phyloP scores from a whole-genome alignment of 2,797 vertebrate species.

The Syncerus caffer region DNA sequence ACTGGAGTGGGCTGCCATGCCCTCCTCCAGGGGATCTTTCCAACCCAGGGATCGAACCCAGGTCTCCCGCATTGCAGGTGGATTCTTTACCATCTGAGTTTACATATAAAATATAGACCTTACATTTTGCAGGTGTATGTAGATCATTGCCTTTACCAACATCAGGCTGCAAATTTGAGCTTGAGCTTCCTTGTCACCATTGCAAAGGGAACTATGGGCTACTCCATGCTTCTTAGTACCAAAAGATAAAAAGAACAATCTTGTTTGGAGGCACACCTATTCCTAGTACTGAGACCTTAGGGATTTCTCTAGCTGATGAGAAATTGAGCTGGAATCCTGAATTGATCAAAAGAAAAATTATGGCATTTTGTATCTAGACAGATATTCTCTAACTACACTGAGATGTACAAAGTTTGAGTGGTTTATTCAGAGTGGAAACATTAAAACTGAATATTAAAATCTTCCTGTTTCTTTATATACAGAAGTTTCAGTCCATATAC shows the following conservation, averaged over 20 bases:
- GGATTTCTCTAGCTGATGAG: not conserved
- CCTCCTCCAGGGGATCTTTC: not conserved
- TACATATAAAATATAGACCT: not conserved
- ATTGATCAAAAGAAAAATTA: not conserved
- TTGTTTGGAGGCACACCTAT: not conserved
- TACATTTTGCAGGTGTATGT: not conserved
- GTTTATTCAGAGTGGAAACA: not conserved
- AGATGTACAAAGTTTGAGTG: not conserved
- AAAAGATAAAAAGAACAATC: not conserved
- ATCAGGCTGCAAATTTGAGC: not conserved
- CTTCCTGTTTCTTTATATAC: not conserved
- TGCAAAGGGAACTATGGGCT: not conserved
- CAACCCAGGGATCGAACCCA: not conserved
- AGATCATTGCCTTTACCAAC: not conserved
- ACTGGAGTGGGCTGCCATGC: not conserved
- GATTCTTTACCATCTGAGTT: not conserved
- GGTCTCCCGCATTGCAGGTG: accelerated
- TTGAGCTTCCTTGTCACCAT: not conserved
- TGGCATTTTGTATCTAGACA: not conserved
- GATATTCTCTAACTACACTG: not conserved
- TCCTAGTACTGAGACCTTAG: not conserved
- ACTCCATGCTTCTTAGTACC: not conserved
- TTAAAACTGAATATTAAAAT: not conserved
- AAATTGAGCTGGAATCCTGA: not conserved
- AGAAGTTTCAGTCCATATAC: not conserved